Percentiles rank a stretch among this genome's conserved stretches.
These are phyloP conservation scores for Campylomormyrus tamandua DNA, from an alignment of 2,113 vertebrate species.

Conservation along the genomic window DNA sequence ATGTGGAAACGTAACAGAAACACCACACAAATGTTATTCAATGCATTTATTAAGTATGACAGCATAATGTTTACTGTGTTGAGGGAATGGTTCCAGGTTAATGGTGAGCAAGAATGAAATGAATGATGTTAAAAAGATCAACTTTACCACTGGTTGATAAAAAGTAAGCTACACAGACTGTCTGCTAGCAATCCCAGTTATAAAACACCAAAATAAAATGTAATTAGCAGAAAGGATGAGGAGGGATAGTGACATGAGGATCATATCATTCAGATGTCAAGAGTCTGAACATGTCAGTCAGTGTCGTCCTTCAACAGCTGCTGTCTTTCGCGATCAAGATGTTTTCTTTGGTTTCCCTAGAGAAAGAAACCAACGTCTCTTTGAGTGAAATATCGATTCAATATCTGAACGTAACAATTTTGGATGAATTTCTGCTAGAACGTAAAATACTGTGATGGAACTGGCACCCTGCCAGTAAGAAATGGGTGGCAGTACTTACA, in stretches of 20 bases:
- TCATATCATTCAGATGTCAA: not conserved
- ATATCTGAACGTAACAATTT: not conserved
- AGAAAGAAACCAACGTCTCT: not conserved
- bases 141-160: not conserved
- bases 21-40: no score
- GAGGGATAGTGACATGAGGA: not conserved
- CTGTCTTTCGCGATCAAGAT: conserved; percentile 51
- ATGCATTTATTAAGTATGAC: no score
- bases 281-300: not conserved
- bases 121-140: not conserved
- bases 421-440: not conserved
- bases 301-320: conserved; percentile 39
- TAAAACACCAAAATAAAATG: not conserved
- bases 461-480: not conserved
- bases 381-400: not conserved
- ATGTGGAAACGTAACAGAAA: no score
- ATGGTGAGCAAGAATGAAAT: not conserved
- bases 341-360: conserved; percentile 46
- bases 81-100: not conserved
- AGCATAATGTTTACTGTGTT: no score
- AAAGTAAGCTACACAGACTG: not conserved
- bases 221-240: not conserved
- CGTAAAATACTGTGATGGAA: not conserved
- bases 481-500: conserved; percentile 47
- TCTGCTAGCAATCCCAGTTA: not conserved